Evolutionary conservation across 2,113 vertebrate species (phyloP).

Genomic region (Nothoprocta perdicaria): DNA sequence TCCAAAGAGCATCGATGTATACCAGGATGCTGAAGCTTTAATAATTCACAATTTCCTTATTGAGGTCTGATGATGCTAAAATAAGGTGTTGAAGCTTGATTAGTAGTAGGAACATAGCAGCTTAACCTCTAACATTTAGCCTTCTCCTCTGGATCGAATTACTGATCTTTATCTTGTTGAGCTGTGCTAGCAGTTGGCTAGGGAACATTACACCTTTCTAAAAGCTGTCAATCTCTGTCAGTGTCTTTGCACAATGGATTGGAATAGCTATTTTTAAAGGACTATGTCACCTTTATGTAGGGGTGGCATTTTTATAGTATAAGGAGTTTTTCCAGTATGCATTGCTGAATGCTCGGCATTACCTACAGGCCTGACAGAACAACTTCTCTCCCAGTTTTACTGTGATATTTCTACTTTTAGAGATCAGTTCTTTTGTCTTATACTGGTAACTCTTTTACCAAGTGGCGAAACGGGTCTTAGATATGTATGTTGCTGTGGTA

Average conservation of each 20-base stretch:
- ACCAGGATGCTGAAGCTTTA: conserved; percentile 80
- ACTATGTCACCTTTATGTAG: conserved; percentile 81
- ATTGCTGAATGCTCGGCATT: conserved; percentile 30
- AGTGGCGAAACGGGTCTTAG: neutral
- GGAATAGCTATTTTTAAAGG: conserved; percentile 82
- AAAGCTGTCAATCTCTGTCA: conserved; percentile 90
- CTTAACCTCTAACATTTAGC: conserved; percentile 87
- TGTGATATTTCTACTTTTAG: neutral
- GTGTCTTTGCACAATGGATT: conserved; percentile 83
- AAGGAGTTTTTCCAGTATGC: neutral
- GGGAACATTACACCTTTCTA: conserved; percentile 91
- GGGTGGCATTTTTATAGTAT: conserved; percentile 60
- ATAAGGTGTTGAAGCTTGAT: conserved; percentile 89
- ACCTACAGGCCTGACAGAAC: conserved; percentile 9
- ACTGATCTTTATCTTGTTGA: conserved; percentile 93
- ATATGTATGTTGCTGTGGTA: neutral
- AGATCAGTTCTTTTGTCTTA: neutral
- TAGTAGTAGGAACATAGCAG: conserved; percentile 88
- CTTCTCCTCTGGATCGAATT: conserved; percentile 89
- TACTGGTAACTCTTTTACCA: neutral
- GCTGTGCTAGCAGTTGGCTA: conserved; percentile 86
- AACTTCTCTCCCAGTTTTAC: conserved; percentile 4
- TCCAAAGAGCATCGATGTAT: conserved; percentile 43
- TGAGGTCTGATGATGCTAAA: conserved; percentile 78
- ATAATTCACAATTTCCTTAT: conserved; percentile 85